phyloP scores from a whole-genome alignment of 2,888 invertebrate genomes.

The Rhabditoides inermis region DNA sequence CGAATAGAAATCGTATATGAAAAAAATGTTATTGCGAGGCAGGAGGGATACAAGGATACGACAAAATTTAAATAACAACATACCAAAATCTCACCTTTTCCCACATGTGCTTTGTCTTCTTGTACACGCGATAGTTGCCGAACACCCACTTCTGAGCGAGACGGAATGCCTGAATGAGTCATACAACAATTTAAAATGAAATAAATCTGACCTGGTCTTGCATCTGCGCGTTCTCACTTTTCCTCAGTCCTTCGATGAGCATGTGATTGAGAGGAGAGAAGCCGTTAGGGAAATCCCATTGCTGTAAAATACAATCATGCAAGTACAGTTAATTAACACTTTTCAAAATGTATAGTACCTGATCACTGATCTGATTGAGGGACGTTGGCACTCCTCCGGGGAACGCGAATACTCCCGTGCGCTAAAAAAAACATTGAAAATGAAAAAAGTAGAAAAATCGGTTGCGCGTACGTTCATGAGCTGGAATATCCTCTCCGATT shows the following conservation, averaged over 20 bases:
- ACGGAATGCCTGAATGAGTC: slow-evolving; percentile 26
- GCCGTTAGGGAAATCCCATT: slow-evolving; percentile 49
- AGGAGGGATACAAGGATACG: too few species aligned
- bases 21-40: too few species aligned
- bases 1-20: too few species aligned
- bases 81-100: slow-evolving; percentile 29
- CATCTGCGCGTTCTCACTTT: slow-evolving; percentile 34
- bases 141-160: slow-evolving; percentile 40
- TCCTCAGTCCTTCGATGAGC: slow-evolving; percentile 68
- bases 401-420: slow-evolving; percentile 29
- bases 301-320: too few species aligned
- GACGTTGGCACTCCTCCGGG: slow-evolving; percentile 37
- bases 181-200: too few species aligned
- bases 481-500: slow-evolving; percentile 26
- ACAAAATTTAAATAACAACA: too few species aligned
- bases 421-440: slow-evolving; percentile 17
- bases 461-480: slow-evolving; percentile 22
- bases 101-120: slow-evolving; percentile 37
- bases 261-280: slow-evolving; percentile 60
- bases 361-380: slow-evolving; percentile 63
- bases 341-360: too few species aligned
- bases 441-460: background rate
- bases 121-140: slow-evolving; percentile 34
- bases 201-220: slow-evolving; percentile 27
- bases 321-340: too few species aligned